Percentiles rank a stretch among this genome's conserved stretches.
These are phyloP conservation scores for Crotophaga sulcirostris DNA, from an alignment of 2,113 vertebrate genomes.

Conservation along the genomic window DNA sequence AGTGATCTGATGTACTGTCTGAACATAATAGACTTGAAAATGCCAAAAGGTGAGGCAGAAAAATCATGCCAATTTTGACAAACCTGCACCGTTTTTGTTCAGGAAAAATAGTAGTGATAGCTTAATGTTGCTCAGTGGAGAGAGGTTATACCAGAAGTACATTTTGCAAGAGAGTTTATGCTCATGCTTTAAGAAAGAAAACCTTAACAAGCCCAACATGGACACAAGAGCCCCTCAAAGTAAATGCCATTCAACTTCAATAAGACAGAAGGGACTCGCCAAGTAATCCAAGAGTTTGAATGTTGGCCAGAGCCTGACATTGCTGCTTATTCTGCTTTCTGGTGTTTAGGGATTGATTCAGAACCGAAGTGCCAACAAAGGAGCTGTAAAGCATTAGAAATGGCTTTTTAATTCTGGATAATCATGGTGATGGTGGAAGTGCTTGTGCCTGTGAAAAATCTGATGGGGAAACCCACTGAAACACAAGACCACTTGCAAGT, in stretches of 20 bases:
- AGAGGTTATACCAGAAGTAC: not conserved
- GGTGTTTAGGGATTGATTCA: not conserved
- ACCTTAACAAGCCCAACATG: not conserved
- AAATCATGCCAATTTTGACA: not conserved
- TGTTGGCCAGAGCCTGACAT: not conserved
- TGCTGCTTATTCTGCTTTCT: not conserved
- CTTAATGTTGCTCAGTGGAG: not conserved
- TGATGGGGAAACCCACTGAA: accelerated
- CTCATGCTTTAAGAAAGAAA: not conserved
- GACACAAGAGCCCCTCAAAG: not conserved
- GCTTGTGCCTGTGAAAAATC: not conserved
- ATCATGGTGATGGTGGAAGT: not conserved
- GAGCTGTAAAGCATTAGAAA: not conserved
- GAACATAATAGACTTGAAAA: constrained; percentile 17
- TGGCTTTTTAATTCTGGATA: not conserved
- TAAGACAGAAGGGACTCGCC: not conserved
- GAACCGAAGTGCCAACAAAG: not conserved
- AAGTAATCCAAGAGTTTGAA: not conserved
- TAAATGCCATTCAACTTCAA: not conserved
- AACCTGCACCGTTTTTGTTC: not conserved
- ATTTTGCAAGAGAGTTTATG: not conserved
- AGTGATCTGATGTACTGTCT: not conserved
- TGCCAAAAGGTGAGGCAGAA: constrained; percentile 18
- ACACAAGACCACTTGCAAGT: not conserved
- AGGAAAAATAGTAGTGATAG: not conserved